phyloP scores from a whole-genome alignment of 2,113 vertebrate species.

The Poeciliopsis retropinna region DNA sequence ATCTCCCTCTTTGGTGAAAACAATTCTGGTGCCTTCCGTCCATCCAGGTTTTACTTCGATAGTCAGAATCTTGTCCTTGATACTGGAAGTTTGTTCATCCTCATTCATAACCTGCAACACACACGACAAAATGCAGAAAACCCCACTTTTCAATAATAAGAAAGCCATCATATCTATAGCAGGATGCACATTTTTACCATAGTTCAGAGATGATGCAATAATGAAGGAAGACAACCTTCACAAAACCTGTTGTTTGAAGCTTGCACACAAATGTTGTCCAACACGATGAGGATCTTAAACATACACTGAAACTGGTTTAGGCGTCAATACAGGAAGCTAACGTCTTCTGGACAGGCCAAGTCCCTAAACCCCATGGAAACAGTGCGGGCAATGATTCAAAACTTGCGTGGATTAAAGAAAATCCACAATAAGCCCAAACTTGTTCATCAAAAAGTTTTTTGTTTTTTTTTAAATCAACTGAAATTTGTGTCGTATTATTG shows the following conservation, averaged over 20 bases:
- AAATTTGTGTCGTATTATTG: no score
- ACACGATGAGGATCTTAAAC: neutral
- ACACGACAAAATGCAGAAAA: neutral
- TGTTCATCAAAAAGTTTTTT: no score
- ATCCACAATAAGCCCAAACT: no score
- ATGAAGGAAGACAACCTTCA: neutral
- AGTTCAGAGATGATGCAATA: neutral
- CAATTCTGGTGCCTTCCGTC: constrained; percentile 88
- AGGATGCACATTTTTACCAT: neutral
- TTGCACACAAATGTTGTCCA: neutral
- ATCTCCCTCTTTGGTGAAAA: constrained; percentile 91
- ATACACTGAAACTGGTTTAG: neutral
- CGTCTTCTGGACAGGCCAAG: neutral
- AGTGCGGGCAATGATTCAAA: neutral
- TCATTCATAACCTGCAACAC: constrained; percentile 90
- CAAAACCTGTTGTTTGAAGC: neutral
- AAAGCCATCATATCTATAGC: no score
- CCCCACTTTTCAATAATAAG: no score
- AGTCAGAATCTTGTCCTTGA: constrained; percentile 93
- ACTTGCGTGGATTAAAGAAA: no score
- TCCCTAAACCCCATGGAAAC: neutral
- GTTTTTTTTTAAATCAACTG: no score
- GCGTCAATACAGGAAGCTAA: neutral
- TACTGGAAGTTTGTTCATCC: constrained; percentile 86
- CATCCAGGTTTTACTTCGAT: constrained; percentile 89